Conservation (phyloP, 2,113 vertebrate genomes). For the Odocoileus hemionus region DNA sequence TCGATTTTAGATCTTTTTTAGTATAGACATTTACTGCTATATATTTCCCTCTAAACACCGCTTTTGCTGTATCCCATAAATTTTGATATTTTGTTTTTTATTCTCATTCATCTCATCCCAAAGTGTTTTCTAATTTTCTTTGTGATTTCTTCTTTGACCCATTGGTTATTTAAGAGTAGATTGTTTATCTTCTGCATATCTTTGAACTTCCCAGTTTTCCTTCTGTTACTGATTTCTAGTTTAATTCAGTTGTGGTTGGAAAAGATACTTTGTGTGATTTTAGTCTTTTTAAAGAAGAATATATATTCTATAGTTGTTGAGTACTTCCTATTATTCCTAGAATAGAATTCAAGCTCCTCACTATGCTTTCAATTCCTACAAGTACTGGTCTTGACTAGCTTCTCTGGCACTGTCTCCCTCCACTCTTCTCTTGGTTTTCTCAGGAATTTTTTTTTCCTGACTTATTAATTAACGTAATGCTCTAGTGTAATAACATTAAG, state of each 20-base stretch:
- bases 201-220: not conserved
- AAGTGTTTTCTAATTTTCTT: not conserved
- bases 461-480: not conserved
- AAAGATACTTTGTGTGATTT: not conserved
- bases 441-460: not conserved
- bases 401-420: not conserved
- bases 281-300: not conserved
- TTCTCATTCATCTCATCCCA: not conserved
- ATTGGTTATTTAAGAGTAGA: not conserved
- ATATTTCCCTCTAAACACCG: not conserved
- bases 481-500: not conserved
- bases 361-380: not conserved
- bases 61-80: not conserved
- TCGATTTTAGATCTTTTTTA: not conserved
- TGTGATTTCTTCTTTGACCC: not conserved
- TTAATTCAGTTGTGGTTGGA: not conserved
- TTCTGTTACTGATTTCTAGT: not conserved
- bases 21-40: not conserved
- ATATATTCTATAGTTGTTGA: not conserved
- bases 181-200: not conserved
- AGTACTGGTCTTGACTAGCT: not conserved
- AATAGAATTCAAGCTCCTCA: not conserved
- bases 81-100: not conserved
- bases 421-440: not conserved
- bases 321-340: not conserved